phyloP scores from a whole-genome alignment of 2,888 invertebrate species.

The Drosophila mimica region DNA sequence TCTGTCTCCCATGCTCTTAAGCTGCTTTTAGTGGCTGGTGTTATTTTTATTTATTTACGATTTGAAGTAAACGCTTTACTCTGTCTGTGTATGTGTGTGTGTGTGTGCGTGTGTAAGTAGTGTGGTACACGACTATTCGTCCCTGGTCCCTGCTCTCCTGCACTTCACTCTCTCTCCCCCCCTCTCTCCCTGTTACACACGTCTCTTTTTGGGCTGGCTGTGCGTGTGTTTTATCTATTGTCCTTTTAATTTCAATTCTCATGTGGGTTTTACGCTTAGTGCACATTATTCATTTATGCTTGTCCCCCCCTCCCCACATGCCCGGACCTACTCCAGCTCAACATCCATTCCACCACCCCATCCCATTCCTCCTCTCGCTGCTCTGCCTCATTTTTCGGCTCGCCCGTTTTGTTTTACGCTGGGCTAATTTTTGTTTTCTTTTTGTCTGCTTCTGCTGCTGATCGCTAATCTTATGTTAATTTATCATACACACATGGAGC shows the following conservation, averaged over 20 bases:
- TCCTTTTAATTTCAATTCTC: slow-evolving; percentile 77
- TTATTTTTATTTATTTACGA: slow-evolving; percentile 68
- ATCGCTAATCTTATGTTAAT: slow-evolving; percentile 78
- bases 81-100: slow-evolving; percentile 14
- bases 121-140: slow-evolving; percentile 35
- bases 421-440: slow-evolving; percentile 50
- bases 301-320: background rate
- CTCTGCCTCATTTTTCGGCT: slow-evolving; percentile 3
- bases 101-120: slow-evolving; percentile 11
- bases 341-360: background rate
- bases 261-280: slow-evolving; percentile 77
- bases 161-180: background rate
- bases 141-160: background rate
- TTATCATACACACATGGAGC: slow-evolving; percentile 66
- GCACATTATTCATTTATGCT: slow-evolving; percentile 77
- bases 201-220: slow-evolving; percentile 23
- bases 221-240: slow-evolving; percentile 75
- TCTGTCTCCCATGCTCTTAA: background rate
- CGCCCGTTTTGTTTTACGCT: slow-evolving; percentile 52
- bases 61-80: slow-evolving; percentile 41
- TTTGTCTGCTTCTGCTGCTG: slow-evolving; percentile 51
- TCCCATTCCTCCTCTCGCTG: no score
- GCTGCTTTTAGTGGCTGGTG: slow-evolving; percentile 47
- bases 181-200: background rate
- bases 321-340: background rate